Conservation (phyloP, 2,797 vertebrate genomes). For the Leptatherina wallacei region DNA sequence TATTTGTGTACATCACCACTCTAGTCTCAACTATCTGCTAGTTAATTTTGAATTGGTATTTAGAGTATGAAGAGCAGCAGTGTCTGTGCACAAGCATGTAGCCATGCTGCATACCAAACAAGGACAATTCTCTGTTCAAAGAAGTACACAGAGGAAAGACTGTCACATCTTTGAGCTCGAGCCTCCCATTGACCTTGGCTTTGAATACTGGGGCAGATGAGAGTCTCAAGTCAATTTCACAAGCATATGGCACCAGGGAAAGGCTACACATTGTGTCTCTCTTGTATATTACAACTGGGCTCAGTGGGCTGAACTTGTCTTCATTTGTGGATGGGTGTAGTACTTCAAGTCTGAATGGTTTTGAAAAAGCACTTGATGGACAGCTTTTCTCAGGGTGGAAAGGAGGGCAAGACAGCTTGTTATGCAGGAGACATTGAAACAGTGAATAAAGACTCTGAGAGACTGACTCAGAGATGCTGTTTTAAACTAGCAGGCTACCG, state of each 20-base stretch:
- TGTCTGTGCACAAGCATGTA: slow-evolving; percentile 24
- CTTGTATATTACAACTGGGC: slow-evolving; percentile 19
- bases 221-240: slow-evolving; percentile 48
- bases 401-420: slow-evolving; percentile 44
- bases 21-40: slow-evolving; percentile 34
- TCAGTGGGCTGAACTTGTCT: slow-evolving; percentile 38
- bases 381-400: slow-evolving; percentile 39
- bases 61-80: slow-evolving; percentile 28
- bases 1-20: slow-evolving; percentile 7
- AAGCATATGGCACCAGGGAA: slow-evolving; percentile 12
- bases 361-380: slow-evolving; percentile 45
- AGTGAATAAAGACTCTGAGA: slow-evolving; percentile 32
- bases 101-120: slow-evolving; percentile 50
- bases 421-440: slow-evolving; percentile 41
- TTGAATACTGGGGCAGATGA: slow-evolving; percentile 50
- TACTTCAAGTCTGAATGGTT: slow-evolving; percentile 43
- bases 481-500: slow-evolving; percentile 44
- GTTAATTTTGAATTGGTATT: slow-evolving; percentile 40
- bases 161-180: slow-evolving; percentile 33
- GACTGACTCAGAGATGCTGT: slow-evolving; percentile 29
- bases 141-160: slow-evolving; percentile 43
- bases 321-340: slow-evolving; percentile 26
- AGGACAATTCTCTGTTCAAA: slow-evolving; percentile 46
- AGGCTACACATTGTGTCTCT: slow-evolving; percentile 12
- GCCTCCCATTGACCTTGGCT: slow-evolving; percentile 52